These are phyloP conservation scores for Eumacrocentrus americanus DNA, from an alignment of 2,888 invertebrate species.

Conservation along the genomic window DNA sequence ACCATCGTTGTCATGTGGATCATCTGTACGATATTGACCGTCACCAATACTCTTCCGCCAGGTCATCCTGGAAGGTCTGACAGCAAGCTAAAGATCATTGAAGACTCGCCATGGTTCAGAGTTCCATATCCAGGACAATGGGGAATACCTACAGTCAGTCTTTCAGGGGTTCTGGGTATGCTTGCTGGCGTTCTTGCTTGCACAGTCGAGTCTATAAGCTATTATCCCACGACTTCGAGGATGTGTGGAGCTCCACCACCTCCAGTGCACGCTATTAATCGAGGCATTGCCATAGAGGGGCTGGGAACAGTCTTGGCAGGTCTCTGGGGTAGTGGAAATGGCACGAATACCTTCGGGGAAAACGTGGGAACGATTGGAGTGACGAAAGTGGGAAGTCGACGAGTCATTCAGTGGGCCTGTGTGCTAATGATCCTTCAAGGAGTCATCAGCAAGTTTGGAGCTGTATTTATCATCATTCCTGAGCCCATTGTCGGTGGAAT, in stretches of 20 bases:
- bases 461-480: conserved; percentile 80
- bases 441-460: conserved; percentile 77
- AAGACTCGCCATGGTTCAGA: conserved; percentile 80
- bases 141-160: conserved; percentile 75
- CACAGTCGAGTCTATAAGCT: conserved; percentile 83
- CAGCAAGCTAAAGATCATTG: conserved; percentile 71
- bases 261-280: conserved; percentile 84
- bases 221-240: conserved; percentile 88
- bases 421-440: conserved; percentile 77
- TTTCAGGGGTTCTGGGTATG: conserved; percentile 77
- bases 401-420: conserved; percentile 80
- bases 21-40: conserved; percentile 74
- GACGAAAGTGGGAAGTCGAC: conserved; percentile 75
- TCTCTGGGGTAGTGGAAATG: conserved; percentile 85
- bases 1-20: conserved; percentile 81
- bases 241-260: conserved; percentile 84
- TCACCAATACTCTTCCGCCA: conserved; percentile 67
- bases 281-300: conserved; percentile 85
- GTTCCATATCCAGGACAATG: conserved; percentile 85
- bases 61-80: conserved; percentile 79
- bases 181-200: conserved; percentile 79
- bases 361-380: conserved; percentile 85
- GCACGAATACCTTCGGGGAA: conserved; percentile 88
- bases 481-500: conserved; percentile 82
- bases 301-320: conserved; percentile 84